Conservation (phyloP, 1,140 invertebrate genomes). For the Trigoniulus corallinus region DNA sequence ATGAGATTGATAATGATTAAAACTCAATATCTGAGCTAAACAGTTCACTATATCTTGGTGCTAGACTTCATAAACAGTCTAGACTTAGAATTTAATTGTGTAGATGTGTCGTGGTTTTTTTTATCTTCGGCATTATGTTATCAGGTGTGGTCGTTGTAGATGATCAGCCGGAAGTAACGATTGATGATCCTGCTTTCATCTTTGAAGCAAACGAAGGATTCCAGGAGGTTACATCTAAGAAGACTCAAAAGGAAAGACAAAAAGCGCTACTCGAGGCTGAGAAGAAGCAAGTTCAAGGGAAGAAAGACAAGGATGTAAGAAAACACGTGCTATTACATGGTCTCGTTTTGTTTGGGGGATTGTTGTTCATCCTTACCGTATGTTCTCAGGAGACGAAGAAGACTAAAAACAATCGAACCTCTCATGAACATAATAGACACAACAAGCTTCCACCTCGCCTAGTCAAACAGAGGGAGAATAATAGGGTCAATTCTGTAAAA, state of each 20-base stretch:
- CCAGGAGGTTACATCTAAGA: constrained; percentile 71
- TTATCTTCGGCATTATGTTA: neutral
- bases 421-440: constrained; percentile 35
- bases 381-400: constrained; percentile 1
- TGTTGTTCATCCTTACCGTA: neutral
- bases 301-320: constrained; percentile 1
- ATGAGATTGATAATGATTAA: neutral
- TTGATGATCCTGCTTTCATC: constrained; percentile 28
- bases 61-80: neutral
- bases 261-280: constrained; percentile 24
- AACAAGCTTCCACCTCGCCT: constrained; percentile 57
- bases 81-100: no score
- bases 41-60: no score
- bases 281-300: constrained; percentile 12
- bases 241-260: constrained; percentile 31
- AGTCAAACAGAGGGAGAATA: constrained; percentile 49
- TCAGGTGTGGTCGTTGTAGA: constrained; percentile 39
- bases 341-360: neutral
- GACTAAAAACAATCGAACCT: constrained; percentile 13
- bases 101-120: neutral
- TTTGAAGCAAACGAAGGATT: constrained; percentile 53
- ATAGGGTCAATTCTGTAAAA: constrained; percentile 14
- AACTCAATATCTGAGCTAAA: neutral
- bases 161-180: constrained; percentile 35
- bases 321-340: neutral